Evolutionary conservation across 2,797 vertebrate genomes (phyloP).

Genomic region (Heliangelus exortis): DNA sequence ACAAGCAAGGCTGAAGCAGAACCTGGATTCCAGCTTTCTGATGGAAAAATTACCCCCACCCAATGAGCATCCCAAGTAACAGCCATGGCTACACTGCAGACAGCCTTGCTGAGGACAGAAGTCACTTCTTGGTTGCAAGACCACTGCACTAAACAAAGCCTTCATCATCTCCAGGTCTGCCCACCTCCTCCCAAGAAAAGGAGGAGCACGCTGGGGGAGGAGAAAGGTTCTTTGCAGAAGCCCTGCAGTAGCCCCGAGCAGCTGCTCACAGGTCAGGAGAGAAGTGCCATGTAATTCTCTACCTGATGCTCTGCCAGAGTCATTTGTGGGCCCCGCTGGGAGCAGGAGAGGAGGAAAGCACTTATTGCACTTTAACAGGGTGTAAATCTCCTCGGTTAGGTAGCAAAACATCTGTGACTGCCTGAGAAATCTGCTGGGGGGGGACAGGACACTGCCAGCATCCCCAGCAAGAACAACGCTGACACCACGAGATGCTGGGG

Average conservation of each 20-base stretch:
- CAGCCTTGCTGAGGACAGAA: neutral
- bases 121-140: neutral
- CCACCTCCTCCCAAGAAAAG: neutral
- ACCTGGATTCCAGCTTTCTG: neutral
- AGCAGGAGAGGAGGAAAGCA: neutral
- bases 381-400: constrained; percentile 9
- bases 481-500: neutral
- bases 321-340: neutral
- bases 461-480: rapidly evolving
- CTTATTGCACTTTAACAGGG: neutral
- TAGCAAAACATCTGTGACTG: neutral
- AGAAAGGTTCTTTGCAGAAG: neutral
- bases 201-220: rapidly evolving
- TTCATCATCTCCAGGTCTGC: neutral
- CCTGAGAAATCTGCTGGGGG: neutral
- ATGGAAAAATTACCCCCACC: neutral
- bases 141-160: neutral
- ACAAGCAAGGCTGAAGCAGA: neutral
- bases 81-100: neutral
- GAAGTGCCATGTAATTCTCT: constrained; percentile 24
- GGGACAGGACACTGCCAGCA: neutral
- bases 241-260: neutral
- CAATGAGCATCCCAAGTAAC: constrained; percentile 2
- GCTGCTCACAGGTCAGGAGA: neutral
- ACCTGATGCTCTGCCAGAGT: constrained; percentile 58